phyloP scores from a whole-genome alignment of 2,113 vertebrate species.

The Isichthys henryi region DNA sequence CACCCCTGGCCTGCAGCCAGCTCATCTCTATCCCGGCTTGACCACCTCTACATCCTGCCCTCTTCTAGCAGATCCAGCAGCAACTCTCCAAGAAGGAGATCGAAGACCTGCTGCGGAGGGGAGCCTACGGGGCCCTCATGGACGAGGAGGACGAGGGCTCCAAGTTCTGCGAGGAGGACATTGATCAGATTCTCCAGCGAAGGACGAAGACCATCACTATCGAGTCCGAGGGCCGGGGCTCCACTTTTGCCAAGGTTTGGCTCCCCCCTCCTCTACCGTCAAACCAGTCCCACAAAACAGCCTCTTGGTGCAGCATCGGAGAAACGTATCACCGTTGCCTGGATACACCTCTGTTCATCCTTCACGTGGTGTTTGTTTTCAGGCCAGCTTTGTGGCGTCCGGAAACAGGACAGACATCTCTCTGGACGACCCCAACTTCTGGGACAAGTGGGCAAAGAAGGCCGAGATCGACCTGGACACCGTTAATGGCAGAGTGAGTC shows the following conservation, averaged over 20 bases:
- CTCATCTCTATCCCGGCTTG: neutral
- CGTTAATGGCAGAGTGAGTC: constrained; percentile 89
- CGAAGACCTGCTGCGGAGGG: constrained; percentile 86
- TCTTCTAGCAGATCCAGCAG: constrained; percentile 71
- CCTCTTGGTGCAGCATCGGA: neutral
- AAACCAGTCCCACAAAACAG: neutral
- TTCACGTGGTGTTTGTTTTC: constrained; percentile 42
- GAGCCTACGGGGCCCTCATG: constrained; percentile 97
- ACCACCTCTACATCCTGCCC: neutral
- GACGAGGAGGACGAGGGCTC: constrained; percentile 97
- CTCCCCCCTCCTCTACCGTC: neutral
- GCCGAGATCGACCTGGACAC: constrained; percentile 92
- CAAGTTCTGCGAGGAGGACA: constrained; percentile 97
- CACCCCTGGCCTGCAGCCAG: neutral
- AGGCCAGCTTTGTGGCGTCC: constrained; percentile 98
- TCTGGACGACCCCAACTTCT: constrained; percentile 98
- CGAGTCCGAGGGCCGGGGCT: constrained; percentile 93
- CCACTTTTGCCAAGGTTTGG: constrained; percentile 91
- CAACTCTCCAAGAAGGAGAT: constrained; percentile 98
- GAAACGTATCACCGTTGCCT: neutral
- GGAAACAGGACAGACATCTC: constrained; percentile 98
- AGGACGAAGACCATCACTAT: constrained; percentile 97
- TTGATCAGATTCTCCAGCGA: constrained; percentile 93
- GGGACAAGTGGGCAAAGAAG: constrained; percentile 99
- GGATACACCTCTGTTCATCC: neutral